A percentile compares a stretch with the other conserved stretches of the same genome.
Conservation (phyloP, 2,888 invertebrate genomes). For the Trissonchulus latispiculum region DNA sequence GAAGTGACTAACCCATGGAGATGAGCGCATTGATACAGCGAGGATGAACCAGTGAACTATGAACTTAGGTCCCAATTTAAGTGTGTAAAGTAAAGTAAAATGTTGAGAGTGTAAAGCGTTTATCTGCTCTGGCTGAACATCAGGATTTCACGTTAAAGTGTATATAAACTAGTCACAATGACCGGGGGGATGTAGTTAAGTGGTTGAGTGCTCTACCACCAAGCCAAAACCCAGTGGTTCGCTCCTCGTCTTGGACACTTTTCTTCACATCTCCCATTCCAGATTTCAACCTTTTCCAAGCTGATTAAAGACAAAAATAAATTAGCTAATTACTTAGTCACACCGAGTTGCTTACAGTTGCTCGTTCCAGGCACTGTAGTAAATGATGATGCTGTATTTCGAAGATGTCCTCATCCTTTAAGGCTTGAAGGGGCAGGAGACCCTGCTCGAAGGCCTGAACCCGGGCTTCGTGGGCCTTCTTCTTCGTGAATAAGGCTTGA, state of each 20-base stretch:
- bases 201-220: too few species aligned
- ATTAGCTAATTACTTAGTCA: neutral
- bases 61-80: too few species aligned
- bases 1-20: too few species aligned
- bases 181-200: too few species aligned
- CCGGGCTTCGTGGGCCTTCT: constrained; percentile 92
- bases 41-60: too few species aligned
- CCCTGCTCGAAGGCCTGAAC: constrained; percentile 58
- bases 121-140: too few species aligned
- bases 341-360: constrained; percentile 88
- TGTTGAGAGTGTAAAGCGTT: too few species aligned
- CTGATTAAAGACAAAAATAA: neutral
- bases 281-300: neutral
- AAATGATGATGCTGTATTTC: constrained; percentile 98
- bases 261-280: neutral
- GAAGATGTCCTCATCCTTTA: constrained; percentile 89
- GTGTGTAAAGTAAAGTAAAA: too few species aligned
- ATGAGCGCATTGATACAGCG: too few species aligned
- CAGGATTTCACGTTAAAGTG: too few species aligned
- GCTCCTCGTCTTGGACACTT: too few species aligned
- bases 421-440: constrained; percentile 55
- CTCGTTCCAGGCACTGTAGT: constrained; percentile 89
- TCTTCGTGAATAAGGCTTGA: constrained; percentile 94
- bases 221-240: neutral
- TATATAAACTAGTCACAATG: too few species aligned